Percentiles rank a stretch among this genome's conserved stretches.
phyloP scores from a whole-genome alignment of 2,888 invertebrate genomes.

The Euclidia mi region DNA sequence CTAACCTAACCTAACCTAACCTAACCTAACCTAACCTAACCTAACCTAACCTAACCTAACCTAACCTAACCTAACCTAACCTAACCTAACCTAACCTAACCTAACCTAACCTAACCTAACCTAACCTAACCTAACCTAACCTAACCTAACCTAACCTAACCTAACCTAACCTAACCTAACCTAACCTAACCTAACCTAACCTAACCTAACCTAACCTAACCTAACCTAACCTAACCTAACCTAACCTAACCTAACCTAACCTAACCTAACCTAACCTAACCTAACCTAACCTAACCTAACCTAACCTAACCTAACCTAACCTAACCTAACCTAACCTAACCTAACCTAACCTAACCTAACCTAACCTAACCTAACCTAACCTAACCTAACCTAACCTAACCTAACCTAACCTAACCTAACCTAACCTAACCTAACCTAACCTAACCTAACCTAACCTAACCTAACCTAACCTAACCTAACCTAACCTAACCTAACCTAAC shows the following conservation, averaged over 20 bases:
- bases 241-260: constrained; percentile 35
- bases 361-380: constrained; percentile 18
- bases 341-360: constrained; percentile 32
- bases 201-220: constrained; percentile 39
- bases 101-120: constrained; percentile 53
- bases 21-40: constrained; percentile 55
- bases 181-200: constrained; percentile 42
- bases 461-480: constrained; percentile 26
- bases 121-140: constrained; percentile 48
- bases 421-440: constrained; percentile 29
- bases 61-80: constrained; percentile 54
- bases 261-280: constrained; percentile 35
- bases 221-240: constrained; percentile 43
- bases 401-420: constrained; percentile 24
- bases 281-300: constrained; percentile 38
- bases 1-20: constrained; percentile 56
- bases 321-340: constrained; percentile 29
- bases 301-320: constrained; percentile 30
- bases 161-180: constrained; percentile 37
- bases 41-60: constrained; percentile 55
- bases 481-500: constrained; percentile 22
- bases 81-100: constrained; percentile 53
- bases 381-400: constrained; percentile 8
- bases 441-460: constrained; percentile 26
- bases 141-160: constrained; percentile 41